Base-by-base conservation (phyloP, 2,113 vertebrate genomes). In the Salvelinus namaycush region DNA sequence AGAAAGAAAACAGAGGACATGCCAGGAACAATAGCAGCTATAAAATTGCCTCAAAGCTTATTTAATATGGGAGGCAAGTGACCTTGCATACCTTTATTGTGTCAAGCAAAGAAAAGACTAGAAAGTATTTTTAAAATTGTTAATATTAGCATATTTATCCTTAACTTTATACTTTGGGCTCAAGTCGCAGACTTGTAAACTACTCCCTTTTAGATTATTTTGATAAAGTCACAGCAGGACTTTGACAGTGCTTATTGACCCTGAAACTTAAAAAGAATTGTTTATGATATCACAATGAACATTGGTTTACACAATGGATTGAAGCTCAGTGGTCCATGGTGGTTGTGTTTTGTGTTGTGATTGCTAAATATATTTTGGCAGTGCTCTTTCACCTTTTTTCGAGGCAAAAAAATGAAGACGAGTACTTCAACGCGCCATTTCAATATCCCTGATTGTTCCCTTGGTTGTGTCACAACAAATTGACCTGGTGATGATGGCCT, bases 31-130 rank as follows among this genome's bases (percentile, higher is more conserved):
- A 68, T 44, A 54, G 49, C 18, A 54, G n/a, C 20, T 12, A 20
- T 31, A 13, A 27, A 73, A 62, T n/a, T 62, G 57, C 27, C 57
- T 62, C 27, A 16, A 73, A 39, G 72, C 72, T 27, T 54, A 67
- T 64, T 66, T 66, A 75, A 75, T n/a, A 67, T 24, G n/a, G 26
- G 44, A 31, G 18, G 26, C 13, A 3, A 5, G 65, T 76, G 65
- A 68, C 39, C 73, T 75, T 48, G 57, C 9, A 34, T 11, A 5
- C n/a, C 18, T 70, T 70, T 24, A 70, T 8, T 13, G 69, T 70
- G 39, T 24, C 7, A 70, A 51, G 69, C n/a, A 62, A 62, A 24
- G 1, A 11, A 62, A 60, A 60, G 59, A 60, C 59, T 60, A 11
- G 2, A 20, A 60, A 60, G 59, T 62, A 1, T 5, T 7, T 62